Evolutionary conservation across 1,140 invertebrate species (phyloP).

Genomic region (Cepaea nemoralis): DNA sequence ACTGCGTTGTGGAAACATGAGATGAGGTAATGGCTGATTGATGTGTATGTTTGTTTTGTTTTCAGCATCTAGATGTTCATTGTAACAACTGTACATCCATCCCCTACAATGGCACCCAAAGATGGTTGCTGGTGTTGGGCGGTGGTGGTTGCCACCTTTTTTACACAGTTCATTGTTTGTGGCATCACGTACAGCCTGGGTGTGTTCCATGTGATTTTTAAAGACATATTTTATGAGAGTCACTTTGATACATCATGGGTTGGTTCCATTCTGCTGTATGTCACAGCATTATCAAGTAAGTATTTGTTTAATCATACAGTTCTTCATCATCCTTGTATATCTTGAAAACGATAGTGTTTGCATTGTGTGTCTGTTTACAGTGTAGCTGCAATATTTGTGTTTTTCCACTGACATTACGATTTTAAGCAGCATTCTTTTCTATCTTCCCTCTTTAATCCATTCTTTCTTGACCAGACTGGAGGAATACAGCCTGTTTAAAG

Average conservation of each 20-base stretch:
- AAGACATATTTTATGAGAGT: conserved; percentile 84
- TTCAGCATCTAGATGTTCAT: conserved; percentile 64
- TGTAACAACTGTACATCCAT: conserved; percentile 49
- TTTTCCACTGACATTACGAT: too few relatives aligned
- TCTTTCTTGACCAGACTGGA: too few relatives aligned
- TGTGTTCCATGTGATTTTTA: conserved; percentile 88
- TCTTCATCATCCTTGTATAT: too few relatives aligned
- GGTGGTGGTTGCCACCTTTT: conserved; percentile 83
- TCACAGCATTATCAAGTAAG: conserved; percentile 86
- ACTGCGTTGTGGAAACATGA: too few relatives aligned
- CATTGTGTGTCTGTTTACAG: too few relatives aligned
- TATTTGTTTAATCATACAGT: too few relatives aligned
- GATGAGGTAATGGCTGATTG: too few relatives aligned
- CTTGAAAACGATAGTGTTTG: too few relatives aligned
- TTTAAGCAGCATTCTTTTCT: too few relatives aligned
- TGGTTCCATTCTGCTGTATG: conserved; percentile 85
- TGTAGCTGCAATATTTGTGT: too few relatives aligned
- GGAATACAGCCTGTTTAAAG: too few relatives aligned
- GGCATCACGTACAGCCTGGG: conserved; percentile 92
- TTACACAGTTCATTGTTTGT: conserved; percentile 92
- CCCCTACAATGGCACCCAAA: conserved; percentile 48
- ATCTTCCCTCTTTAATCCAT: too few relatives aligned
- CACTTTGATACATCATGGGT: conserved; percentile 93
- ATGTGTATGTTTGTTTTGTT: not conserved
- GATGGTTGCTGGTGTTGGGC: conserved; percentile 80